Evolutionary conservation across 2,113 vertebrate species (phyloP), one percentile per base, ranked within the genome.

Genomic region (Otolemur garnettii): DNA sequence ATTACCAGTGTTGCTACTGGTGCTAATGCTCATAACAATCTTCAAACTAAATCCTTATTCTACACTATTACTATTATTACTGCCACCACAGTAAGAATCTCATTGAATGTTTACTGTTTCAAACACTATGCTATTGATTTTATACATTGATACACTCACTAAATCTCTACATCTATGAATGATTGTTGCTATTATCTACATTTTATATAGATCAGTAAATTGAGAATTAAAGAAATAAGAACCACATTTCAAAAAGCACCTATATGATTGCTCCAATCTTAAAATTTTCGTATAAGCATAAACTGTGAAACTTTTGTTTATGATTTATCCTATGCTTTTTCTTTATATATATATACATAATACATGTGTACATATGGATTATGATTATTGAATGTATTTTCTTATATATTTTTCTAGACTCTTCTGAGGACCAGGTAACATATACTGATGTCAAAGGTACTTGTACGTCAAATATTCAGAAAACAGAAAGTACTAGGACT

Each of bases 341-440:
- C 66, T 84, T 74, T 59, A 1, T 60, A n/a, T 83, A 42, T 10
- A 38, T n/a, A 62, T 55, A 8, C n/a, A 50, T 50, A 50, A 42
- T 12, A 15, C 5, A 19, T 55, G 26, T 24, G 68, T 75, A 64
- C 24, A 64, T 64, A 57, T 81, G 12, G 66, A 53, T 38, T 59
- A 59, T 22, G 59, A 4, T 30, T 59, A 5, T 74, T 59, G 12
- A 38, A 72, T 87, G 3, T 2, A 42, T 74, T 91, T 79, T 78
- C 53, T 84, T 35, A 69, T 15, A 30, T 90, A 42, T 84, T 93
- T 93, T 95, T 93, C 77, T 93, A 96, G 94, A 95, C 26, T 59
- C 50, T 69, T 74, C 77, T 68, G 88, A 88, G 2, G 45, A 88
- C 74, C n/a, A 0, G 24, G 1, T 93, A 75, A 62, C 2, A 35